Evolutionary conservation across 2,797 vertebrate species (phyloP).

Genomic region (Helostoma temminkii): DNA sequence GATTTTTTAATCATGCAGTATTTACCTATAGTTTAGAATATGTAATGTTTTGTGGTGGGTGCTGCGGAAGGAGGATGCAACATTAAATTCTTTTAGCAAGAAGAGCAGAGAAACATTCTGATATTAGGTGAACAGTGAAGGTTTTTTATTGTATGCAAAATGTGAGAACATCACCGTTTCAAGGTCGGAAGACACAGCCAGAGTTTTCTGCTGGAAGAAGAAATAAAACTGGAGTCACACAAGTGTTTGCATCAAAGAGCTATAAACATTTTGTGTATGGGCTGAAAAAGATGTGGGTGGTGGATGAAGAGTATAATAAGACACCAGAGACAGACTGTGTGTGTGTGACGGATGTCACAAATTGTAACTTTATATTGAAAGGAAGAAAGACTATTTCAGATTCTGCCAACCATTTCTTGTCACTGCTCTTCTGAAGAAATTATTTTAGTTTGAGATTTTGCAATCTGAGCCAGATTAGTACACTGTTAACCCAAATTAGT

Average conservation of each 20-base stretch:
- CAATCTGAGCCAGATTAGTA: not conserved
- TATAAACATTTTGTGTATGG: not conserved
- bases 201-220: not conserved
- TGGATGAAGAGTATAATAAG: not conserved
- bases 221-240: not conserved
- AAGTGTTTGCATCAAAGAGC: not conserved
- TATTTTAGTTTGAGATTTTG: not conserved
- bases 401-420: not conserved
- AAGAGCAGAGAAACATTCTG: not conserved
- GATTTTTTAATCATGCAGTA: too few relatives aligned
- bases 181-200: not conserved
- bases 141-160: not conserved
- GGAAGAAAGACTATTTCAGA: not conserved
- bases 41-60: too few relatives aligned
- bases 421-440: slow-evolving; percentile 13
- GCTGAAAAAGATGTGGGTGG: not conserved
- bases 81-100: not conserved
- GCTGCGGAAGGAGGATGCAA: not conserved
- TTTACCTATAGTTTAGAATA: too few relatives aligned
- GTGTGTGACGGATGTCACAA: not conserved
- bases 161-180: not conserved
- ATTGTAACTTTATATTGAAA: not conserved
- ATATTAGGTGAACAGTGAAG: not conserved
- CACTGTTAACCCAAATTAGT: too few relatives aligned
- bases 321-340: not conserved